Base-by-base conservation (phyloP, 1,140 invertebrate genomes). In the Calliopsis andreniformis region DNA sequence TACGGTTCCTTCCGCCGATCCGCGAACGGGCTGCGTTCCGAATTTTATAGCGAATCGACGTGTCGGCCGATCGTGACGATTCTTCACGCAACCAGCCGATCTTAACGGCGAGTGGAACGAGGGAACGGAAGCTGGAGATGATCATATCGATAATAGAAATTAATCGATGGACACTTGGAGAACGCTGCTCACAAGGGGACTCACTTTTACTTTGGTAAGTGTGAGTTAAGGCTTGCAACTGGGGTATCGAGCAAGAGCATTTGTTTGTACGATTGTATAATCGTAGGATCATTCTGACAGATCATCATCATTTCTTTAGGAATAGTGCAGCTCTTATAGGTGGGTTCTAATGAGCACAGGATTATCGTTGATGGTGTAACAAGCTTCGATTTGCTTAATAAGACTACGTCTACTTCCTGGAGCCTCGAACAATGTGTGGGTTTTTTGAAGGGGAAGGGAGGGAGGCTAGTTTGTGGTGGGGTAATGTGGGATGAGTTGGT, bases 21-120 rank as follows among this genome's bases (percentile, higher is more conserved):
- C 39, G 30, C 39, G 71, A 66, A 42, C 28, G 23, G 1, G 20
- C 4, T 10, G 2, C 49, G 39, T 51, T 56, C 32, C 28, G 20
- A 73, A 45, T 67, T 70, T 73, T 56, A 55, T 56, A 66, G 18
- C 71, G 71, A 73, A 45, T 67, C 51, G 5, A 32, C 47, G 61
- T 6, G 28, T 23, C 20, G 12, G 18, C 0, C 20, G 25, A 55
- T 67, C 39, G 62, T 73, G 71, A 66, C 59, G 59, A 72, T 51
- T 72, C 35, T 64, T 30, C 69, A 63, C 59, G 69, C 58, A 30
- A 72, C 55, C 1, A 18, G 56, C 30, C n/a, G n/a, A 39, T 59
- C 32, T 23, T 7, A 53, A 25, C n/a, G 45, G 28, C 18, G 6
- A 55, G 53, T 6, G 16, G 3, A 16, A 32, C n/a, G 49, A 42